A percentile compares a stretch with the other conserved stretches of the same genome.
These are phyloP conservation scores for Platyrinchus mystaceus DNA, from an alignment of 2,797 vertebrate genomes.

Conservation along the genomic window DNA sequence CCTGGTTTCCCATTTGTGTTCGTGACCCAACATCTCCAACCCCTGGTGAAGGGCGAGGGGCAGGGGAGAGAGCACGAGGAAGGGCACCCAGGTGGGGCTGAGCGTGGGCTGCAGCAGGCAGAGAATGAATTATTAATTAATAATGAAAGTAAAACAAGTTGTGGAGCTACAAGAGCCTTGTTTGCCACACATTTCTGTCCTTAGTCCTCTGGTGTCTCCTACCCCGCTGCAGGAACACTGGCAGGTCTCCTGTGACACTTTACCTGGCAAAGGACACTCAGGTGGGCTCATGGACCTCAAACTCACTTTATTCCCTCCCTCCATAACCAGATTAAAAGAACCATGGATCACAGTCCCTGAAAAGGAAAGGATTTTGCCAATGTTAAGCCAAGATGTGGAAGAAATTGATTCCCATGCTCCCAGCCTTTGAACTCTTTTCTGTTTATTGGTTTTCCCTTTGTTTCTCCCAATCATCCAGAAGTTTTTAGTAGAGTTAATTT, in stretches of 20 bases:
- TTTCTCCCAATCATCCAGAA: not conserved
- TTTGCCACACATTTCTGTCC: not conserved
- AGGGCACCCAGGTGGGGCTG: not conserved
- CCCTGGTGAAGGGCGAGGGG: not conserved
- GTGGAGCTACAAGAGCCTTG: not conserved
- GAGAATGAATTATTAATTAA: not conserved
- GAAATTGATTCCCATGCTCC: not conserved
- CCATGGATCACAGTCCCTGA: not conserved
- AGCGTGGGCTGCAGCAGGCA: not conserved
- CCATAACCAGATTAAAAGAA: not conserved
- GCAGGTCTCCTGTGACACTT: not conserved
- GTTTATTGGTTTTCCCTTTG: not conserved
- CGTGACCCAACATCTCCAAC: not conserved
- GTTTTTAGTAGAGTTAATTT: not conserved
- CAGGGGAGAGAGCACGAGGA: not conserved
- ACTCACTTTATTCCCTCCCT: not conserved
- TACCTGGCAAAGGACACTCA: not conserved
- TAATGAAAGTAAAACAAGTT: not conserved
- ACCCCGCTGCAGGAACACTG: fast-evolving
- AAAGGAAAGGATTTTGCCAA: not conserved
- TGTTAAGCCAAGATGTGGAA: not conserved
- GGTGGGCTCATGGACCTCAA: not conserved
- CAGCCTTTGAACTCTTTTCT: not conserved
- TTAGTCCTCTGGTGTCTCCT: not conserved
- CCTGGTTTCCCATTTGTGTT: not conserved